Evolutionary conservation across 2,888 invertebrate genomes (phyloP).

Genomic region (Griposia aprilina): DNA sequence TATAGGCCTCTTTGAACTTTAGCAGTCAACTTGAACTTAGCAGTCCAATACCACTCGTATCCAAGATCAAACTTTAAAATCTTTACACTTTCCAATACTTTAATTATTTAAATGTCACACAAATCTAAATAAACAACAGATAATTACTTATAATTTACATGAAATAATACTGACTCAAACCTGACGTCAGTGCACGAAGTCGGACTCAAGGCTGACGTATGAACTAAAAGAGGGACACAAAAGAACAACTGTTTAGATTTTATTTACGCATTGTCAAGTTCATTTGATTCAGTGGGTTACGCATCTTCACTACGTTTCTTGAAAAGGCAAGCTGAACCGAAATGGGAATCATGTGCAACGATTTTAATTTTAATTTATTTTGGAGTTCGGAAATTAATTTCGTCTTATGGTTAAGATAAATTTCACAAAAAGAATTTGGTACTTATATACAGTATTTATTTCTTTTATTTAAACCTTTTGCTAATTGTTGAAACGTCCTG

Average conservation of each 20-base stretch:
- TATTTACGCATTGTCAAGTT: conserved; percentile 53
- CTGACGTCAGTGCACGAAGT: conserved; percentile 28
- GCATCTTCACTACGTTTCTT: conserved; percentile 15
- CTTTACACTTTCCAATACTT: too few relatives aligned
- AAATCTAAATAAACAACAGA: too few relatives aligned
- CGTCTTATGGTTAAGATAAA: neutral
- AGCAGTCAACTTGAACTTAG: too few relatives aligned
- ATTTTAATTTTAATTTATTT: neutral
- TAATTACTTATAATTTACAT: too few relatives aligned
- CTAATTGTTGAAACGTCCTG: too few relatives aligned
- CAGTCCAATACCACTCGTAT: neutral
- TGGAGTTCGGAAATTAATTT: neutral
- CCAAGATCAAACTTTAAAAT: neutral
- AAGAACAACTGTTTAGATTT: conserved; percentile 50
- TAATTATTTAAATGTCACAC: too few relatives aligned
- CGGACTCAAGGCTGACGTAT: conserved; percentile 51
- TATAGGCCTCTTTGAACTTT: neutral
- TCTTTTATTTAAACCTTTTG: too few relatives aligned
- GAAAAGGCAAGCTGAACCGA: neutral
- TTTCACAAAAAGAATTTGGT: too few relatives aligned
- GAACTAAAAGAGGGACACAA: conserved; percentile 52
- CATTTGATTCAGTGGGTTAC: conserved; percentile 50
- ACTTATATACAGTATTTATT: too few relatives aligned
- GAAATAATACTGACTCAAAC: conserved; percentile 5
- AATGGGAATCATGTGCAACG: neutral